These are phyloP conservation scores for Gastrophryne carolinensis DNA, from an alignment of 2,797 vertebrate species.

Conservation along the genomic window DNA sequence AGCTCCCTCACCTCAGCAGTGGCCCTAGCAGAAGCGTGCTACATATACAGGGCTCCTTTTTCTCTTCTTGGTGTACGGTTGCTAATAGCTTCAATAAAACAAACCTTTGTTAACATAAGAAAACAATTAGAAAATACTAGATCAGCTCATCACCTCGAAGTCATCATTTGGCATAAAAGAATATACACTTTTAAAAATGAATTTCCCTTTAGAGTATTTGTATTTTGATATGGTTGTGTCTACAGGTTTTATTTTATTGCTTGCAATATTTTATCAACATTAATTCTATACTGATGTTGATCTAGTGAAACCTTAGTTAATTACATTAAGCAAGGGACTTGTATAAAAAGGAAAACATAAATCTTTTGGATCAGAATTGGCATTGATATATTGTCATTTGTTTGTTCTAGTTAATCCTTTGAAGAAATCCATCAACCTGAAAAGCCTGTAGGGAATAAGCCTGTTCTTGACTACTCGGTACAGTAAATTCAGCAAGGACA, in stretches of 20 bases:
- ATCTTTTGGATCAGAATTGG: slow-evolving; percentile 4
- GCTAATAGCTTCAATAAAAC: too few relatives aligned
- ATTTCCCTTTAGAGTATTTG: too few relatives aligned
- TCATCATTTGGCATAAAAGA: too few relatives aligned
- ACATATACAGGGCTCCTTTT: too few relatives aligned
- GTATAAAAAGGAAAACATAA: not conserved
- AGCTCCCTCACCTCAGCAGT: too few relatives aligned
- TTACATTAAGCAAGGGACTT: not conserved
- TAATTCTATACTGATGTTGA: not conserved
- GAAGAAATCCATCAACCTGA: slow-evolving; percentile 2
- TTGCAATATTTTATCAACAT: not conserved
- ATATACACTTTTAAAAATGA: too few relatives aligned
- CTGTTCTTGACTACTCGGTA: slow-evolving; percentile 4
- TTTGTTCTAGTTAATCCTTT: slow-evolving; percentile 9
- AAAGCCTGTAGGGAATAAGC: not conserved
- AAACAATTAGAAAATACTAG: too few relatives aligned
- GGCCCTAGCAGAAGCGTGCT: too few relatives aligned
- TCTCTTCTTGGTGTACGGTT: too few relatives aligned
- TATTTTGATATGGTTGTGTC: not conserved
- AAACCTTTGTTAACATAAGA: too few relatives aligned
- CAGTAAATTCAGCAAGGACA: not conserved
- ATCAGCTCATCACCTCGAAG: too few relatives aligned
- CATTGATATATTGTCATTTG: slow-evolving; percentile 17
- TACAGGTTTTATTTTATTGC: not conserved
- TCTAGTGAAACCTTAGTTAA: slow-evolving; percentile 1